Evolutionary conservation across 23 tunicate genomes (phyloP), one percentile per base, ranked within the genome.

Genomic region (Phallusia fumigata): DNA sequence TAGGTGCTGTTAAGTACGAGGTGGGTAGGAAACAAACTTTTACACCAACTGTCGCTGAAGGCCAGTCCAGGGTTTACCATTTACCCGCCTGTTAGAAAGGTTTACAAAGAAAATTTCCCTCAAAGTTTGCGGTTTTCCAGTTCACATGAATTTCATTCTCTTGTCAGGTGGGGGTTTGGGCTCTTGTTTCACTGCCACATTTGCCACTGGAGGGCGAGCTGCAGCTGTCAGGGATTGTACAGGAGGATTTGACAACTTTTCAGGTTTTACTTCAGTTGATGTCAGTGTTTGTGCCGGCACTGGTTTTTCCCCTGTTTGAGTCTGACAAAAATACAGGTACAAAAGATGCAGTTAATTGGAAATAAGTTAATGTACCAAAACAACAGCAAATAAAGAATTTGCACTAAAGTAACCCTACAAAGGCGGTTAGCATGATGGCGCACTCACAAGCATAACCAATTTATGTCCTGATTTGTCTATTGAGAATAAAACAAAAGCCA

Each of bases 231-330:
- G 52, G 52, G 81, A 28, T n/a, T n/a, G 51, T 3, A 75, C 32
- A 53, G 53, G 0, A 24, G 69, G 28, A 73, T 75, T 83, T 28
- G 73, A 18, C 6, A 47, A 58, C 84, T 53, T 73, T 64, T 89
- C 94, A 18, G 82, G 19, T 52, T 83, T 79, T 30, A 49, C 79
- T 40, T 84, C 89, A 12, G 82, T 24, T 32, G 80, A 85, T 24
- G 81, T 51, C 24, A 49, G 19, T 64, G 75, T 75, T 35, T 81
- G 73, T 40, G 82, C 30, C 3, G 95, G 86, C 19, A 85, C 86
- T 73, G 89, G 95, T n/a, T 53, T 52, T 34, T 81, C 95, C 11
- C 89, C 95, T 28, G 89, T 80, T 19, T 82, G 86, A 10, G 33
- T 74, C 88, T 85, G 78, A 31, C 11, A 24, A 18, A 32, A 76